Base-by-base conservation (phyloP, 2,113 vertebrate species). In the Cyrtonyx montezumae region DNA sequence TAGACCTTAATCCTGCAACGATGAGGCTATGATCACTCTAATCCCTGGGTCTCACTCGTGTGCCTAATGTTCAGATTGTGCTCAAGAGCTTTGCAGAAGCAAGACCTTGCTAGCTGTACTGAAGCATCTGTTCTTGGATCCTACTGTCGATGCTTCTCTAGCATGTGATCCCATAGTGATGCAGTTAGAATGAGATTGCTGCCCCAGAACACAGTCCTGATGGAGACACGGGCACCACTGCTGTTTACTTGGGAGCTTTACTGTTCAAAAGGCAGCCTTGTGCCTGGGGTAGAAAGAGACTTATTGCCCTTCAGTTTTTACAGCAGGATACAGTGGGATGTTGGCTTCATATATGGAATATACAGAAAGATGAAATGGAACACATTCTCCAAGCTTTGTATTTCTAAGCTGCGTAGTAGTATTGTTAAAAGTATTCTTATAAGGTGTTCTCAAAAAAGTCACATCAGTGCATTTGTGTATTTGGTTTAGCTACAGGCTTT, bases 401-500 rank as follows among this genome's bases (percentile, higher is more conserved):
- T 69, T 87, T 93, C 75, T 87, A 76, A 90, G 70, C n/a, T 55
- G 11, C 56, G 6, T 22, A 17, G 48, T 36, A 65, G 34, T 74
- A 71, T 46, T 68, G 48, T 68, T 87, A 62, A 32, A 77, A 87
- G 80, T 77, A 84, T 79, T 91, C 55, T 16, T 73, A 55, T 42
- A 63, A 67, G 75, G 78, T 93, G 70, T 85, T 90, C 87, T 30
- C 71, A 30, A 79, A 93, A 93, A 92, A 87, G 55, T 85, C 19
- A 32, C 91, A 84, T 88, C 66, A 73, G 62, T 81, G 42, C 63
- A 5, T 95, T 90, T 95, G 92, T 95, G 78, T 95, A 92, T 94
- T 94, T 95, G 78, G 80, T 95, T 94, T 96, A 94, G 68, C 87
- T 90, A 58, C 88, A 88, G 87, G 89, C 81, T 94, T 89, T 84